Base-by-base conservation (phyloP, 2,888 invertebrate species). In the Melipona bicolor region DNA sequence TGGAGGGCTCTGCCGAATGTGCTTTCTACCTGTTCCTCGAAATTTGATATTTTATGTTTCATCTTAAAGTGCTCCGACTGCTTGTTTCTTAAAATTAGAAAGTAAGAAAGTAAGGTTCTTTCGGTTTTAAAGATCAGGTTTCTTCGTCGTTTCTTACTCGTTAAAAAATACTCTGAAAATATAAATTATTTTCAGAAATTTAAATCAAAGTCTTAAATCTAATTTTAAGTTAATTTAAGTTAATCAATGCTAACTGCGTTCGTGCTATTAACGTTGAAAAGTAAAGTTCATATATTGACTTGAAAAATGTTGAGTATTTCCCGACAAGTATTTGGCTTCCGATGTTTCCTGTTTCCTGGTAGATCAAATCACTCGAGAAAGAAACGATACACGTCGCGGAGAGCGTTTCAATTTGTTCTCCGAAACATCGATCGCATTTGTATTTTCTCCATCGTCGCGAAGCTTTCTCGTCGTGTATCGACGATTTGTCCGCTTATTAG, bases 401-500 rank as follows among this genome's bases (percentile, higher is more conserved):
- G 27, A 19, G 54, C 43, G 49, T 11, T 36, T 67, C 32, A 68
- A 76, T 32, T n/a, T 5, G 13, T 24, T n/a, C 56, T 19, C 21
- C 5, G 64, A 52, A 65, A 32, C 56, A 17, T 24, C 36, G 21
- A 50, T 36, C 24, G 19, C 27, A 72, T 76, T 32, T 27, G 43
- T 72, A 76, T 71, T 52, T 9, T 43, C 9, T 43, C 43, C 11
- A 11, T 43, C 9, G 15, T 27, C n/a, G 32, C 62, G 24, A n/a
- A 24, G n/a, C 27, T 59, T 52, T 15, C 36, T 17, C 24, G 32
- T 61, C 27, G 62, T 52, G 56, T 70, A 72, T 74, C 52, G 50
- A 59, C 56, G 79, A 86, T 83, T 83, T 70, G 76, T 76, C 78
- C 69, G 79, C 75, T 84, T 84, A 86, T 81, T 76, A 84, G 83